Base-by-base conservation (phyloP, 1,140 invertebrate species). In the Amyelois transitella region DNA sequence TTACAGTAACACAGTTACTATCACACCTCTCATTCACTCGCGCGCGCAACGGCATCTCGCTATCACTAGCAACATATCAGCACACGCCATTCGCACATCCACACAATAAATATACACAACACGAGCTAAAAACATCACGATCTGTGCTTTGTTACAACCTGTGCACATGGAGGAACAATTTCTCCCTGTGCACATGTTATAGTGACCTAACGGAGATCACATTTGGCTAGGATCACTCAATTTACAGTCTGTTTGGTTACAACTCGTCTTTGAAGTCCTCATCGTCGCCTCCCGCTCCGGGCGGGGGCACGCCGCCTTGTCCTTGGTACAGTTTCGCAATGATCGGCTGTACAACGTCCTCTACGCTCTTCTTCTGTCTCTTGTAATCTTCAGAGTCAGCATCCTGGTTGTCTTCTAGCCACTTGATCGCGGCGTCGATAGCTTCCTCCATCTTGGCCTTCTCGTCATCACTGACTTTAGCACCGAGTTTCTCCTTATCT, bases 401-500 rank as follows among this genome's bases (percentile, higher is more conserved):
- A 63, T 99, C 98, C 66, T 94, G 94, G 87, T 99, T 98, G 60
- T 96, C 94, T 88, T 99, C 98, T 32, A 99, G 89, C 98, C 98
- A 99, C 79, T 99, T 98, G 75, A 99, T 99, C 56, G 97, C 95
- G 66, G 98, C 97, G 62, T 99, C 97, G 70, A 99, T 96, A 18
- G 96, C 96, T 67, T 95, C 94, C 80, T 99, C 98, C 91, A 99
- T 97, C 72, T 97, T 99, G 4, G 94, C 89, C 85, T 99, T 99
- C 51, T 99, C 98, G 4, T 96, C 94, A 53, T 96, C 96, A 66
- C 91, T 92, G 24, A 97, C 72, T 88, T 99, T 99, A 25, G 95
- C 92, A 18, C 98, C 98, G 18, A 99, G 92, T 89, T 99, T 99
- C 62, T 99, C 98, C 87, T 99, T 99, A 81, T 99, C 98, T 38